Percentiles rank a stretch among this genome's conserved stretches.
These are phyloP conservation scores for Aphodius sticticus DNA, from an alignment of 2,888 invertebrate genomes.

Conservation along the genomic window DNA sequence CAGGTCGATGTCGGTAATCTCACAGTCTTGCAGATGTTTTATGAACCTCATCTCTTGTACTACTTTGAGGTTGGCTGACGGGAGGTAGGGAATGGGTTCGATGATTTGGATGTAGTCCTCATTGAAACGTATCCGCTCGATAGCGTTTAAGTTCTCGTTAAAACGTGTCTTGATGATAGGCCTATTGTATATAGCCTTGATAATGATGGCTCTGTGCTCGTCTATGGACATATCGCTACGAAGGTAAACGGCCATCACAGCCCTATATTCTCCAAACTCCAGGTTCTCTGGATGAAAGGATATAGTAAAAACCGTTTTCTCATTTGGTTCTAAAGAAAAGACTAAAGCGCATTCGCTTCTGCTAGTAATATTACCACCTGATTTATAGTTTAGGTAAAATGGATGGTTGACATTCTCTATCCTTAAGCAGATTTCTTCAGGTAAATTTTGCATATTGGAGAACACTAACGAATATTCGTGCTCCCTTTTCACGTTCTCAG, in stretches of 20 bases:
- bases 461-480: neutral
- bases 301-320: neutral
- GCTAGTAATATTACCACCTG: neutral
- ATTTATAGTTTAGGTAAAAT: neutral
- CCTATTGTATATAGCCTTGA: conserved; percentile 1
- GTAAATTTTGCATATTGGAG: neutral
- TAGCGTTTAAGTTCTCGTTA: no score
- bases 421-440: conserved; percentile 7
- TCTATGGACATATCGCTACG: neutral
- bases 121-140: no score
- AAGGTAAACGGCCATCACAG: neutral
- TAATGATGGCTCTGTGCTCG: neutral
- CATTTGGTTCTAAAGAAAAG: conserved; percentile 11
- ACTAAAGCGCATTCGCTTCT: neutral
- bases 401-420: conserved; percentile 5
- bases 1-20: neutral
- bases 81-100: no score
- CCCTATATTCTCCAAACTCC: neutral
- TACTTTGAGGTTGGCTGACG: no score
- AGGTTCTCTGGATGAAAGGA: neutral
- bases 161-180: neutral
- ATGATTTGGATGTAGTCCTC: no score
- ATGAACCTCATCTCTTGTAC: no score
- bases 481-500: neutral
- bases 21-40: neutral